Percentiles rank a stretch among this genome's conserved stretches.
Conservation (phyloP, 2,797 vertebrate species). For the Podargus strigoides region DNA sequence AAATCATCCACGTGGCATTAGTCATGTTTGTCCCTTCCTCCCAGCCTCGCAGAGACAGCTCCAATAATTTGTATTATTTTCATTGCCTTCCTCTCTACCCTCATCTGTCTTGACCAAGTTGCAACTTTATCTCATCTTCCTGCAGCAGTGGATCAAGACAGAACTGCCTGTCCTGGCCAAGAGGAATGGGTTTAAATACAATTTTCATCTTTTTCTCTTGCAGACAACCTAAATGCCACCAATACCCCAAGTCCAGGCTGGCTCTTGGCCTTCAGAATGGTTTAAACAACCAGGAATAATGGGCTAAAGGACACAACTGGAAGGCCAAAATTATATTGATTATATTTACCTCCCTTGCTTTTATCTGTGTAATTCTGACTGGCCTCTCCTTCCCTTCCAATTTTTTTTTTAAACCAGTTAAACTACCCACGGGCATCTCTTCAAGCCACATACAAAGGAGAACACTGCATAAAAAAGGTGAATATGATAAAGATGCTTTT, state of each 20-base stretch:
- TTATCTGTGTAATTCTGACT: not conserved
- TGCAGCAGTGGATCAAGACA: not conserved
- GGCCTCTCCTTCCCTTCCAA: not conserved
- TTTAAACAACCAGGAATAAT: not conserved
- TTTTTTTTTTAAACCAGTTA: not conserved
- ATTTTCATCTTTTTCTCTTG: not conserved
- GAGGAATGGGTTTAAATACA: not conserved
- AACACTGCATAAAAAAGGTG: not conserved
- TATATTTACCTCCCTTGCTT: not conserved
- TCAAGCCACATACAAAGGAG: not conserved
- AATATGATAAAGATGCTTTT: not conserved
- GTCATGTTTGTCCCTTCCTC: not conserved
- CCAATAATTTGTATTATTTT: not conserved
- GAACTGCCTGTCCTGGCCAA: not conserved
- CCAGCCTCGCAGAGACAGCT: not conserved
- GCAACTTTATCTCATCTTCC: slow-evolving; percentile 2
- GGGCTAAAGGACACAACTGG: not conserved
- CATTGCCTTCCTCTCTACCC: not conserved
- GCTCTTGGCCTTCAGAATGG: not conserved
- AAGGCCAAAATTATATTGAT: not conserved
- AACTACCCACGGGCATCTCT: not conserved
- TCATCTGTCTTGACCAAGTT: not conserved
- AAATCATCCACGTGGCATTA: not conserved
- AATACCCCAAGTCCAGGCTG: rapidly evolving
- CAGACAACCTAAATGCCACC: not conserved